Evolutionary conservation across 2,888 invertebrate species (phyloP).

Genomic region (Polyommatus icarus): DNA sequence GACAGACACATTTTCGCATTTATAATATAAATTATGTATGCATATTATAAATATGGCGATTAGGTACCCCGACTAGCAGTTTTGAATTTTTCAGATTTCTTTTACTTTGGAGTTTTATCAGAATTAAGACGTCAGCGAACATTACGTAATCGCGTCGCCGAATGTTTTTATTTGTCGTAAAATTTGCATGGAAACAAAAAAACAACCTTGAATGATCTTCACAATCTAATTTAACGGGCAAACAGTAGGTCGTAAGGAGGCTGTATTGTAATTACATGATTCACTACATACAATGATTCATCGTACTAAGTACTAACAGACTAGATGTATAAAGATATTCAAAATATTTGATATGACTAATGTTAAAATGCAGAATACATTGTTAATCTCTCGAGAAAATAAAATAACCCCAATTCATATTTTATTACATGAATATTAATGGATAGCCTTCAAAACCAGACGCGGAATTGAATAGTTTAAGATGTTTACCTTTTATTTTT

Average conservation of each 20-base stretch:
- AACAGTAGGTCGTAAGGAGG: constrained; percentile 32
- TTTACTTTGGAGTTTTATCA: neutral
- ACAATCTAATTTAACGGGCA: constrained; percentile 30
- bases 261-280: constrained; percentile 44
- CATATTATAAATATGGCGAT: too few relatives aligned
- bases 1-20: too few relatives aligned
- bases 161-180: constrained; percentile 12
- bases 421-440: constrained; percentile 16
- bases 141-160: neutral
- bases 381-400: neutral
- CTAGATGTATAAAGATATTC: constrained; percentile 48
- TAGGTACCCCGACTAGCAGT: too few relatives aligned
- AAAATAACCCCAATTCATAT: constrained; percentile 10
- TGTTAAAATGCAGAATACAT: constrained; percentile 30
- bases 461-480: neutral
- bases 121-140: neutral
- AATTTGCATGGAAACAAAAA: constrained; percentile 27
- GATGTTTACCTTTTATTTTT: neutral
- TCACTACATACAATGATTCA: constrained; percentile 48
- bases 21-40: too few relatives aligned
- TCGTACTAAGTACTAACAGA: too few relatives aligned
- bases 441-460: constrained; percentile 7
- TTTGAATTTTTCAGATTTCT: neutral
- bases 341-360: constrained; percentile 43
- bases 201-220: constrained; percentile 35